phyloP scores from a whole-genome alignment of 2,888 invertebrate genomes.

The Tanytarsus gracilentus region DNA sequence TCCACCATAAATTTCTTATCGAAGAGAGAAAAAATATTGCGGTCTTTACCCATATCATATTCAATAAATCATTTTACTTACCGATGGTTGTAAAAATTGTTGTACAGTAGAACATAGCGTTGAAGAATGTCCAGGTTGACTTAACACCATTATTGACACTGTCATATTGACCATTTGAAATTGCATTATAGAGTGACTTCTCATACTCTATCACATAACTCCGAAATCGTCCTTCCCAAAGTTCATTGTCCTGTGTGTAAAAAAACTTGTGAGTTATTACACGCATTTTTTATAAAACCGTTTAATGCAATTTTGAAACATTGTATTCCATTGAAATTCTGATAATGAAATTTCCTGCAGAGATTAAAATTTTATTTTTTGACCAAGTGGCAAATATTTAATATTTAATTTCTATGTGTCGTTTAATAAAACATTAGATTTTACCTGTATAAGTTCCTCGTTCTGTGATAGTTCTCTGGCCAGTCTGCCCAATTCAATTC shows the following conservation, averaged over 20 bases:
- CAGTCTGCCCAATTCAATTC: conserved; percentile 32
- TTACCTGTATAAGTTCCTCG: conserved; percentile 10
- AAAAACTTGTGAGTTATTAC: conserved; percentile 28
- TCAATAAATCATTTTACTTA: conserved; percentile 41
- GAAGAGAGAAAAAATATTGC: too few relatives aligned
- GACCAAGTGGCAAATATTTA: too few relatives aligned
- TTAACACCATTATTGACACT: neutral
- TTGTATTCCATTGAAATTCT: neutral
- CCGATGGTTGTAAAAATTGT: conserved; percentile 87
- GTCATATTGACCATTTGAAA: conserved; percentile 40
- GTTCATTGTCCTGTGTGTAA: conserved; percentile 35
- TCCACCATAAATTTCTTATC: too few relatives aligned
- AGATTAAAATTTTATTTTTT: too few relatives aligned
- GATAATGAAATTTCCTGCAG: too few relatives aligned
- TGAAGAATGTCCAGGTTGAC: conserved; percentile 67
- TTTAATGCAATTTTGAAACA: too few relatives aligned
- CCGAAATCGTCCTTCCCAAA: conserved; percentile 47
- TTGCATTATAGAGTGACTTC: conserved; percentile 44
- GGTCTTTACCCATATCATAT: conserved; percentile 3
- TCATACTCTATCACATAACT: conserved; percentile 49
- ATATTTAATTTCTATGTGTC: too few relatives aligned
- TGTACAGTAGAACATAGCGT: conserved; percentile 76
- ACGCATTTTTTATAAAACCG: neutral
- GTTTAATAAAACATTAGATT: too few relatives aligned
- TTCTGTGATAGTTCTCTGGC: conserved; percentile 36